phyloP scores from a whole-genome alignment of 2,113 vertebrate species.

The Alces alces region DNA sequence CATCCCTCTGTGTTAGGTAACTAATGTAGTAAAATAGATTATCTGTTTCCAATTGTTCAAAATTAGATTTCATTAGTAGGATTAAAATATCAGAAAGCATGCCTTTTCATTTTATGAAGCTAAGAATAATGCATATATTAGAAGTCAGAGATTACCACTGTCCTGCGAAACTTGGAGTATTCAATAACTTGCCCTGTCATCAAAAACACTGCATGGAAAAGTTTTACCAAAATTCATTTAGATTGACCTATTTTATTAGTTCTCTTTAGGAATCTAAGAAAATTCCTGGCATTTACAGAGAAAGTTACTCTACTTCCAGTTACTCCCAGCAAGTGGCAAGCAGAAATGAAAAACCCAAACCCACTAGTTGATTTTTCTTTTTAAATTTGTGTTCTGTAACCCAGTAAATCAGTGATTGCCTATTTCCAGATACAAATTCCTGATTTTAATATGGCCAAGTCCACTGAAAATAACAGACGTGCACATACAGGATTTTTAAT shows the following conservation, averaged over 20 bases:
- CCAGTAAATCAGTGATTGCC: not conserved
- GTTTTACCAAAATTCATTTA: conserved; percentile 46
- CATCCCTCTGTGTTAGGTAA: not conserved
- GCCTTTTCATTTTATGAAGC: not conserved
- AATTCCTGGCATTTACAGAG: not conserved
- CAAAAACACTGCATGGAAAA: conserved; percentile 42
- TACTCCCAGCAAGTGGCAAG: conserved; percentile 31
- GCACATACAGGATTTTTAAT: not conserved
- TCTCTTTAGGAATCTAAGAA: conserved; percentile 22
- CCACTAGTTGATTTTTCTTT: not conserved
- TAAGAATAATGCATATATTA: not conserved
- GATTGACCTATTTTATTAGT: conserved; percentile 54
- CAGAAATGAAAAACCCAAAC: conserved; percentile 34
- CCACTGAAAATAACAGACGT: not conserved
- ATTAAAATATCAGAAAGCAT: conserved; percentile 44
- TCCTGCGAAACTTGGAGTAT: conserved; percentile 58
- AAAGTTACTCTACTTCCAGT: not conserved
- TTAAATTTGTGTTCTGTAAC: not conserved
- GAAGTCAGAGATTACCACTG: conserved; percentile 16
- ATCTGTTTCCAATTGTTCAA: not conserved
- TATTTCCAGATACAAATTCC: conserved; percentile 12
- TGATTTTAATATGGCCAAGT: not conserved
- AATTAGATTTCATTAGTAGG: conserved; percentile 4
- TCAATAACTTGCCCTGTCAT: conserved; percentile 32
- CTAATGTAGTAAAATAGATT: conserved; percentile 6